Percentiles rank a stretch among this genome's conserved stretches.
Evolutionary conservation across 2,888 invertebrate genomes (phyloP).

Genomic region (Calliphora vomitoria): DNA sequence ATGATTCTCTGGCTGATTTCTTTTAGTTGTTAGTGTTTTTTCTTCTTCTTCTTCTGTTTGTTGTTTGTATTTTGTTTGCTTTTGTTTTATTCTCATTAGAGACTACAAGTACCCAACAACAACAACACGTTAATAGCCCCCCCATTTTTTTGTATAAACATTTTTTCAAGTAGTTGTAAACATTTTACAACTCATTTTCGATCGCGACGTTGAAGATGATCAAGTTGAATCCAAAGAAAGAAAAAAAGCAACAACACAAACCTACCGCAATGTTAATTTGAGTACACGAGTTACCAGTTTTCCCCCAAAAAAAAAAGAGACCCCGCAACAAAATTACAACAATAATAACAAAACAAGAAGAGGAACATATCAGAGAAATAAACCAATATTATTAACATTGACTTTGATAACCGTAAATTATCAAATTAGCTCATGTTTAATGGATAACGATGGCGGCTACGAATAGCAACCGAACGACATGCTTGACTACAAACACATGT

Average conservation of each 20-base stretch:
- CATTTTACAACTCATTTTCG: constrained; percentile 63
- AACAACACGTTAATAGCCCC: constrained; percentile 27
- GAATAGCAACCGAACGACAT: constrained; percentile 16
- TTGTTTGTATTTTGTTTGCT: neutral
- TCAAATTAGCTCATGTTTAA: constrained; percentile 74
- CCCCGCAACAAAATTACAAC: constrained; percentile 8
- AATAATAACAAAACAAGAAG: neutral
- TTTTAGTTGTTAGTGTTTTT: neutral
- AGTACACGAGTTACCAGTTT: constrained; percentile 49
- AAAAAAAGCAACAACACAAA: constrained; percentile 47
- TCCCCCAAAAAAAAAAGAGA: constrained; percentile 13
- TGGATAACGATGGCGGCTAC: constrained; percentile 34
- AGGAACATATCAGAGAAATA: neutral
- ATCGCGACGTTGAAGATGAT: constrained; percentile 27
- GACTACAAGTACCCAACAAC: constrained; percentile 18
- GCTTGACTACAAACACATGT: constrained; percentile 23
- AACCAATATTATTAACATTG: constrained; percentile 69
- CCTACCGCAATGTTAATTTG: constrained; percentile 70
- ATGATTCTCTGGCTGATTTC: constrained; percentile 7
- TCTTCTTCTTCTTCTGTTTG: too few relatives aligned
- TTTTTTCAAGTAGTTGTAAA: constrained; percentile 60
- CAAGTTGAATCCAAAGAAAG: neutral
- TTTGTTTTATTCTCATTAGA: constrained; percentile 18
- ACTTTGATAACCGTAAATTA: constrained; percentile 75
- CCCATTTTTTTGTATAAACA: constrained; percentile 23